Evolutionary conservation across 1,140 invertebrate species (phyloP), one percentile per base, ranked within the genome.

Genomic region (Trachymyrmex cornetzi): DNA sequence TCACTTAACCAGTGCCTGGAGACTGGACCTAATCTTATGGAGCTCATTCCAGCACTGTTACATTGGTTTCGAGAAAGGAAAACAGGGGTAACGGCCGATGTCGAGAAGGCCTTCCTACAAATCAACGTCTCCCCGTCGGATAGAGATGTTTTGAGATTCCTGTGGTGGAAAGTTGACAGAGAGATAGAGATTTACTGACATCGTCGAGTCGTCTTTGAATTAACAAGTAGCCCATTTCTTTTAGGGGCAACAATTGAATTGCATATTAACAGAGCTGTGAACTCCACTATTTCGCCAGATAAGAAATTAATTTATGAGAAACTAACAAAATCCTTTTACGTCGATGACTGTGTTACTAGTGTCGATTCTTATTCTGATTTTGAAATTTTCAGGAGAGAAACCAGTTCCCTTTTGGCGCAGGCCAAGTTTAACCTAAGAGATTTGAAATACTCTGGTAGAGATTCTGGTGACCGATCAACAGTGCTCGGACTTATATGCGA

Each of bases 391-490:
- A 14, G 19, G 6, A 3, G 24, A 3, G 7, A 72, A 30, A 24
- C 69, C 14, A 3, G 6, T n/a, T 9, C 16, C 0, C 24, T 72
- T 0, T 3, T 72, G 24, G 19, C 0, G 3, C 4, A 24, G 0
- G 16, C 24, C 0, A 50, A 50, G 7, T 72, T 72, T 2, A 24
- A 27, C 3, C n/a, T 55, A 7, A 19, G 19, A n/a, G 53, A n/a
- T n/a, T 55, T 5, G 53, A 55, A 5, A n/a, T 55, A n/a, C 6
- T n/a, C 19, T n/a, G 19, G 53, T 5, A 7, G 0, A 5, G 0
- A 19, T n/a, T 1, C 0, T 0, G 16, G n/a, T 0, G 5, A 19
- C 6, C 53, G 3, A 1, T n/a, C 19, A 6, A 55, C 4, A 1
- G 19, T 55, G 19, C 16, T 53, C 2, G 50, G 19, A 19, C 19